Conservation (phyloP, 2,113 vertebrate genomes). For the Laticauda laticaudata region DNA sequence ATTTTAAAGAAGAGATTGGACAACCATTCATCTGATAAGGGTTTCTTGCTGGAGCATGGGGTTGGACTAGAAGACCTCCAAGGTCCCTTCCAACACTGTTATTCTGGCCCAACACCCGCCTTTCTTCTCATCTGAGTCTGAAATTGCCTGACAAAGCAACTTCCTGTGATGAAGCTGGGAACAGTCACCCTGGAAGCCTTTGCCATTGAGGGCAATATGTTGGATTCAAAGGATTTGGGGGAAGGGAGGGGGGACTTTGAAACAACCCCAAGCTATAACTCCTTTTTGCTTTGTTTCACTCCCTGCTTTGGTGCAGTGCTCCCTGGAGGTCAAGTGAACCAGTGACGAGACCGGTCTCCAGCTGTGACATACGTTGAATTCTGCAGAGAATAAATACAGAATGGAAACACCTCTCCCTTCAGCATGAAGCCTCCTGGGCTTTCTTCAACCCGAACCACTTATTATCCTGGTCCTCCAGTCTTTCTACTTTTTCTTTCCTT, state of each 20-base stretch:
- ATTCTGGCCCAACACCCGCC: not conserved
- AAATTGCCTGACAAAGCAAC: not conserved
- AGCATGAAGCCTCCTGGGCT: constrained; percentile 3
- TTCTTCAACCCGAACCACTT: constrained; percentile 8
- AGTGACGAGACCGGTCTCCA: constrained; percentile 40
- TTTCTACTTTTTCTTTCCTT: constrained; percentile 26
- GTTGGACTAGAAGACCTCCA: not conserved
- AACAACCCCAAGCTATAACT: not conserved
- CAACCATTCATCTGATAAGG: not conserved
- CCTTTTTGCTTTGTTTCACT: constrained; percentile 1
- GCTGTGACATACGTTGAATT: constrained; percentile 20
- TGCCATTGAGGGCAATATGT: not conserved
- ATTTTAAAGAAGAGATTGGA: not conserved
- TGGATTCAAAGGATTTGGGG: fast-evolving
- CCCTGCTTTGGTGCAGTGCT: constrained; percentile 12
- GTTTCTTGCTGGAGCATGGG: too few relatives aligned
- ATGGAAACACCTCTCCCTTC: constrained; percentile 43
- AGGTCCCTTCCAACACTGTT: not conserved
- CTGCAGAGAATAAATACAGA: constrained; percentile 35
- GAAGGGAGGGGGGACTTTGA: not conserved
- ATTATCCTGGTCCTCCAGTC: constrained; percentile 13
- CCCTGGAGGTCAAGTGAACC: constrained; percentile 18
- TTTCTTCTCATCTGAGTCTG: not conserved
- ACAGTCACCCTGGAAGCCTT: not conserved
- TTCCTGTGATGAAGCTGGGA: not conserved